Evolutionary conservation across 2,113 vertebrate genomes (phyloP), one percentile per base, ranked within the genome.

Genomic region (Nannobrachium achirus): DNA sequence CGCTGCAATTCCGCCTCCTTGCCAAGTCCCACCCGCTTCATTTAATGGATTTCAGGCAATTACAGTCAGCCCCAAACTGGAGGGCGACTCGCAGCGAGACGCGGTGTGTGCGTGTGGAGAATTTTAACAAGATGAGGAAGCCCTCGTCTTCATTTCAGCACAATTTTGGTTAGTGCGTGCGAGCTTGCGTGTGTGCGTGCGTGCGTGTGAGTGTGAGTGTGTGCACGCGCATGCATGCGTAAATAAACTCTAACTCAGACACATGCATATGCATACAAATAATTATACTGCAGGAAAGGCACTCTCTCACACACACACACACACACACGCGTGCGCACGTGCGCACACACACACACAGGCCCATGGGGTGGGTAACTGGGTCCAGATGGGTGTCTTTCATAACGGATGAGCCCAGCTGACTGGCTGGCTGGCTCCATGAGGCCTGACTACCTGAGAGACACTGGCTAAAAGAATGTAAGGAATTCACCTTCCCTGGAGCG

Each of bases 71-170:
- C 81, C 66, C 57, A 81, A 81, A 77, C 69, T 62, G 59, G 79
- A 75, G 66, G 77, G 59, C 46, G 84, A 69, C 70, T 83, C 63
- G 71, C 20, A 14, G 75, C 42, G 73, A 78, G 85, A 73, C 11
- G 9, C 46, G 25, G 57, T 56, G 20, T 25, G 49, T 69, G 77
- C 15, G 71, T 81, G 79, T 76, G 73, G 81, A 84, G 87, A 88
- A 88, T 86, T 88, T 88, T 88, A 89, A 92, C 83, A 90, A 87
- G 83, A 88, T 81, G 82, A 89, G 82, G 87, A 92, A 90, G 79
- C 82, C 86, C 83, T 86, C 63, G 48, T 75, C 66, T 70, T 74
- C 63, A 20, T 64, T 71, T 72, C 41, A 59, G 52, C 56, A 55
- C 60, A 38, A 8, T 41, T 50, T 58, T 7, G 7, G 14, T 41